phyloP scores from a whole-genome alignment of 1,140 invertebrate genomes.

The Triops longicaudatus region DNA sequence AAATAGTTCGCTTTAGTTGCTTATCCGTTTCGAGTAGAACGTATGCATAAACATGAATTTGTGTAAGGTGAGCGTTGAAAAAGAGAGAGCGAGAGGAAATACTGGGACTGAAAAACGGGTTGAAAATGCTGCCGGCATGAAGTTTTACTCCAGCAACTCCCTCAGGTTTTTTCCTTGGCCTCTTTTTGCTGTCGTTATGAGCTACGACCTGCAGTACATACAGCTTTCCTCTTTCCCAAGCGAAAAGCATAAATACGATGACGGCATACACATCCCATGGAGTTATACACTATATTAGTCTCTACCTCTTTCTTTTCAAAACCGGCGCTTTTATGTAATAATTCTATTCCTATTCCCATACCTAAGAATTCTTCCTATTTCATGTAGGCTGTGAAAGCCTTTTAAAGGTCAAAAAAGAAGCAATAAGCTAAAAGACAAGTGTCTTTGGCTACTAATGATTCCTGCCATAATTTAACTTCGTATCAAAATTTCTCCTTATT shows the following conservation, averaged over 20 bases:
- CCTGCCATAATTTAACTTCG: too few species aligned
- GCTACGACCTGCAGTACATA: neutral
- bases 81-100: constrained; percentile 11
- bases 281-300: neutral
- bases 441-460: too few species aligned
- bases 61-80: neutral
- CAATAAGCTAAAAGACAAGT: too few species aligned
- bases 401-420: too few species aligned
- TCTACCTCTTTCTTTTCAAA: neutral
- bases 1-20: neutral
- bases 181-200: constrained; percentile 4
- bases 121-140: constrained; percentile 6
- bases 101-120: neutral
- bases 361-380: too few species aligned
- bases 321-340: neutral
- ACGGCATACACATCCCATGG: neutral
- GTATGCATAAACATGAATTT: constrained; percentile 12
- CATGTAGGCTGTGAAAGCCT: too few species aligned
- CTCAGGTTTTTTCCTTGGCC: constrained; percentile 13
- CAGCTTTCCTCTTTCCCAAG: neutral
- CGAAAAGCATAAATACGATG: neutral
- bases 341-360: neutral
- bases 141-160: constrained; percentile 11
- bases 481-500: too few species aligned
- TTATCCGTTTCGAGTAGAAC: neutral